Percentiles rank a stretch among this genome's conserved stretches.
phyloP scores from a whole-genome alignment of 2,888 invertebrate genomes.

The Drosophila formosana region DNA sequence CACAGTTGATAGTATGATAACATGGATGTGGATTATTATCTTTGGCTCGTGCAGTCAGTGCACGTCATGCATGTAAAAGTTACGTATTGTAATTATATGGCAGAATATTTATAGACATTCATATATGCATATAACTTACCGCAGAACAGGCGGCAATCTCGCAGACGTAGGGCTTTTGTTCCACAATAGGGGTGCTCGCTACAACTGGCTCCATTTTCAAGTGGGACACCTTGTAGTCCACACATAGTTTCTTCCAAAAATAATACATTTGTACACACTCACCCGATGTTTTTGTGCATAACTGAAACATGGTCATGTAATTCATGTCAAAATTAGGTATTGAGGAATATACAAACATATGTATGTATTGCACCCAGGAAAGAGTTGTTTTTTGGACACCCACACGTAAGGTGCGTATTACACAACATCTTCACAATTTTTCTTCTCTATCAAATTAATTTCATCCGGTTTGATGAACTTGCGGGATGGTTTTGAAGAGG shows the following conservation, averaged over 20 bases:
- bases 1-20: constrained; percentile 2
- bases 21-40: neutral
- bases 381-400: too few species aligned
- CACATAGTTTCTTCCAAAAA: constrained; percentile 99
- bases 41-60: neutral
- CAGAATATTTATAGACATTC: neutral
- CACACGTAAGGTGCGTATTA: too few species aligned
- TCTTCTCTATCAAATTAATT: too few species aligned
- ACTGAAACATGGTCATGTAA: constrained; percentile 84
- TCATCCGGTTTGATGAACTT: too few species aligned
- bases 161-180: constrained; percentile 86
- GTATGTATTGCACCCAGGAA: too few species aligned
- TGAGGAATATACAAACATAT: neutral
- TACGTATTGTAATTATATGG: neutral
- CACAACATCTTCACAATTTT: too few species aligned
- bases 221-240: constrained; percentile 93
- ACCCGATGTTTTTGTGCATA: constrained; percentile 93
- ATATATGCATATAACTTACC: constrained; percentile 63
- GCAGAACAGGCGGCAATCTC: constrained; percentile 89
- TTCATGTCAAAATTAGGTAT: too few species aligned
- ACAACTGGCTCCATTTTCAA: constrained; percentile 87
- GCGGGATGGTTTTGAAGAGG: too few species aligned
- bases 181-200: constrained; percentile 62
- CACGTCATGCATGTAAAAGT: too few species aligned
- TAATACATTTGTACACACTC: constrained; percentile 99